These are phyloP conservation scores for Helicoverpa assulta DNA, from an alignment of 2,888 invertebrate genomes.

Conservation along the genomic window DNA sequence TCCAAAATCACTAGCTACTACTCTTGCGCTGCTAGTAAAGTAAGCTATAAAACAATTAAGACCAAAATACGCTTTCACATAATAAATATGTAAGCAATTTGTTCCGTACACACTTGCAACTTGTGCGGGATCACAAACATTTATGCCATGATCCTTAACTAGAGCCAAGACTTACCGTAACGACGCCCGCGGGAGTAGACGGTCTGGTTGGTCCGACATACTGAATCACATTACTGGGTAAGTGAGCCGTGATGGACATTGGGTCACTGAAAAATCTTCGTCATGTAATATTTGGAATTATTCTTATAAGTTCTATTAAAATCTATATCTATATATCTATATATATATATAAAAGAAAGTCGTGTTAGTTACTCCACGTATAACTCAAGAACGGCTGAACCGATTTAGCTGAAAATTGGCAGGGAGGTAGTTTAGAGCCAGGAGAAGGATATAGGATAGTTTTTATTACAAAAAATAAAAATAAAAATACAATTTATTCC, in stretches of 20 bases:
- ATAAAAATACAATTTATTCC: no score
- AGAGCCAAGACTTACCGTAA: constrained; percentile 67
- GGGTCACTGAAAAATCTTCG: constrained; percentile 23
- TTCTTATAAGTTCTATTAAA: not conserved
- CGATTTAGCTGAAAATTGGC: no score
- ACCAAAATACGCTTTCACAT: constrained; percentile 15
- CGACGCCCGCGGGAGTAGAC: constrained; percentile 66
- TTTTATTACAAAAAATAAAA: no score
- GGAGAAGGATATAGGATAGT: no score
- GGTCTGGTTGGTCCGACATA: constrained; percentile 46
- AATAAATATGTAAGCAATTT: constrained; percentile 55
- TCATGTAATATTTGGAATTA: not conserved
- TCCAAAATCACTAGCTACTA: not conserved
- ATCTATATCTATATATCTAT: no score
- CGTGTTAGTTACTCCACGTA: no score
- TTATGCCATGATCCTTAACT: constrained; percentile 70
- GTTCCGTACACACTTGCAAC: constrained; percentile 57
- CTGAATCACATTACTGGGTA: constrained; percentile 53
- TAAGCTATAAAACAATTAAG: constrained; percentile 19
- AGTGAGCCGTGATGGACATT: constrained; percentile 28
- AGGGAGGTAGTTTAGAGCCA: no score
- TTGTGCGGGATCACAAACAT: constrained; percentile 55
- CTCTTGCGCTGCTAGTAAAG: not conserved
- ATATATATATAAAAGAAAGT: no score
- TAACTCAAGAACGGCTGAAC: no score